Evolutionary conservation across 2,113 vertebrate species (phyloP).

Genomic region (Onychostruthus taczanowskii): DNA sequence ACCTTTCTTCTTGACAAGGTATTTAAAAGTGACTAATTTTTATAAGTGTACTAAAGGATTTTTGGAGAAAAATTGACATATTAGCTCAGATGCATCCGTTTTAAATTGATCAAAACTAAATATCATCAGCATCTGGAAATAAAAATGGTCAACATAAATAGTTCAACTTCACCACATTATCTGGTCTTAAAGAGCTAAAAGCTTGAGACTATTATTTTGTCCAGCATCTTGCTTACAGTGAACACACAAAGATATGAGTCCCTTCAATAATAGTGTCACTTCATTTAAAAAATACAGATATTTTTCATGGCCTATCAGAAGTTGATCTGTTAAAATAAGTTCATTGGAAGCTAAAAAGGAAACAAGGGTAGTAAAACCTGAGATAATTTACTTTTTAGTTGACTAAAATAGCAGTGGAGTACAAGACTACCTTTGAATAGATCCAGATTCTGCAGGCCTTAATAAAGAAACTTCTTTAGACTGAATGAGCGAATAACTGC

Average conservation of each 20-base stretch:
- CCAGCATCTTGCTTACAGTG: not conserved
- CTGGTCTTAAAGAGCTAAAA: not conserved
- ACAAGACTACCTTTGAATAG: not conserved
- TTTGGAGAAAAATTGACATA: not conserved
- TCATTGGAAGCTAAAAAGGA: not conserved
- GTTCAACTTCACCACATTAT: not conserved
- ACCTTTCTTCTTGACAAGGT: not conserved
- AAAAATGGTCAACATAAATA: fast-evolving
- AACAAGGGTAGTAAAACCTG: not conserved
- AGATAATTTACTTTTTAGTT: not conserved
- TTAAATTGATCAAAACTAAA: not conserved
- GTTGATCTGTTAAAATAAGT: not conserved
- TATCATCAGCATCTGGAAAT: not conserved
- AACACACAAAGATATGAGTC: not conserved
- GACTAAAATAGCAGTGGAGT: not conserved
- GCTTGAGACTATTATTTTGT: not conserved
- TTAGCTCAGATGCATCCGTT: not conserved
- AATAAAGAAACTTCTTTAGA: not conserved
- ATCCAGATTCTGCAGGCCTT: not conserved
- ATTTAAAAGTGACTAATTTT: not conserved
- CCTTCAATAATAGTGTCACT: not conserved
- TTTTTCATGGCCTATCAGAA: not conserved
- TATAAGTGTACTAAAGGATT: not conserved
- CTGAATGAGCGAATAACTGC: fast-evolving
- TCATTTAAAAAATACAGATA: not conserved